Percentiles rank a stretch among this genome's conserved stretches.
Evolutionary conservation across 2,888 invertebrate species (phyloP).

Genomic region (Neelides folsomi): DNA sequence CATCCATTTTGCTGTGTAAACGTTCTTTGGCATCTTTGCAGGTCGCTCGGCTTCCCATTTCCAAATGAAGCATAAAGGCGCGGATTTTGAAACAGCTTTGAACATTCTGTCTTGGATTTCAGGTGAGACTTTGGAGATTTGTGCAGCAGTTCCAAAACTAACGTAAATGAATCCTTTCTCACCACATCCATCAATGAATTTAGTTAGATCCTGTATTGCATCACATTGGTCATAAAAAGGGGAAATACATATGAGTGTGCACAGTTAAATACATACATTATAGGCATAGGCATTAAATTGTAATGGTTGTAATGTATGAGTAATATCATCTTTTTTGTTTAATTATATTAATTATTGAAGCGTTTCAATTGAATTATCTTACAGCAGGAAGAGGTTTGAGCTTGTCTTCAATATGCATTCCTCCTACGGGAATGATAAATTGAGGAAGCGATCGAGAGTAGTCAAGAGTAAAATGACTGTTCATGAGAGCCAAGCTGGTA

Average conservation of each 20-base stretch:
- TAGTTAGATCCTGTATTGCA: constrained; percentile 17
- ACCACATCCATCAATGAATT: constrained; percentile 20
- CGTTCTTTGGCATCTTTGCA: constrained; percentile 16
- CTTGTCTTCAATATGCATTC: constrained; percentile 14
- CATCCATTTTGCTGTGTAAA: constrained; percentile 17
- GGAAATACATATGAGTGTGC: too few relatives aligned
- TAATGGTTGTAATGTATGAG: too few relatives aligned
- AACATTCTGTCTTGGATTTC: constrained; percentile 9
- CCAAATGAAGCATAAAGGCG: constrained; percentile 16
- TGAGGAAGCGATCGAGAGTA: constrained; percentile 15
- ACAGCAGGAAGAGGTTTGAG: constrained; percentile 10
- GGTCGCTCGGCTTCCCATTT: constrained; percentile 19
- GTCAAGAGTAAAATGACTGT: constrained; percentile 23
- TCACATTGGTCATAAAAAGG: too few relatives aligned
- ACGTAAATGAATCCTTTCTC: constrained; percentile 26
- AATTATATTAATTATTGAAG: too few relatives aligned
- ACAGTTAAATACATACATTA: too few relatives aligned
- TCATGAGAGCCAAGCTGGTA: constrained; percentile 18
- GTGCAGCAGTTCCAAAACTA: constrained; percentile 28
- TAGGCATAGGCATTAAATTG: too few relatives aligned
- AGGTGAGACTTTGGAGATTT: constrained; percentile 19
- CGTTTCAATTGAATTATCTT: background rate
- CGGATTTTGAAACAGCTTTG: constrained; percentile 3
- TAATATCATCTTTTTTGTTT: too few relatives aligned
- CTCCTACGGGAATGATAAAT: constrained; percentile 10